Percentiles rank a stretch among this genome's conserved stretches.
Evolutionary conservation across 2,888 invertebrate species (phyloP).

Genomic region (Apamea crenata): DNA sequence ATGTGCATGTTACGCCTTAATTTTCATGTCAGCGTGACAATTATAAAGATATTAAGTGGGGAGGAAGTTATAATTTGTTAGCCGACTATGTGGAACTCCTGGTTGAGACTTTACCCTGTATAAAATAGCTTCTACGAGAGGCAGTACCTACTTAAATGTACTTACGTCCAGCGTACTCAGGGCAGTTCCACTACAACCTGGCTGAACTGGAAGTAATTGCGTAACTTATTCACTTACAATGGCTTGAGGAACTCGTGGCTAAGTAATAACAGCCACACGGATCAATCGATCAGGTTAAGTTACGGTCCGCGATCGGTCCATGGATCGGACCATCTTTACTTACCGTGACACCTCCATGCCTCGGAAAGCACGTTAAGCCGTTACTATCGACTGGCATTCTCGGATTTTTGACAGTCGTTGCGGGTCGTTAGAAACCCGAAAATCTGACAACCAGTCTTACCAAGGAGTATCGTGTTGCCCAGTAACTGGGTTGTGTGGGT

Average conservation of each 20-base stretch:
- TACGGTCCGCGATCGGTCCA: not conserved
- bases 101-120: too few species aligned
- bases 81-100: not conserved
- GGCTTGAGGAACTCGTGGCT: not conserved
- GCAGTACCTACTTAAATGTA: not conserved
- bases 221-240: not conserved
- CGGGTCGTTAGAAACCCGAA: not conserved
- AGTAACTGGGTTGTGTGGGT: not conserved
- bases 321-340: not conserved
- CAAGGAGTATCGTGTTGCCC: not conserved
- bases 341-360: too few species aligned
- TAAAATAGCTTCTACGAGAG: not conserved
- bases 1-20: constrained; percentile 41
- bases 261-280: not conserved
- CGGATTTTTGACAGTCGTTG: not conserved
- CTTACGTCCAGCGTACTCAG: not conserved
- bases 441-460: not conserved
- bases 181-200: not conserved
- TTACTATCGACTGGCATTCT: not conserved
- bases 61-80: constrained; percentile 7
- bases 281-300: not conserved
- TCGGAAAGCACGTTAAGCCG: not conserved
- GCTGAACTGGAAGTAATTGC: not conserved
- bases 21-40: constrained; percentile 43
- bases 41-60: constrained; percentile 33